Conservation (phyloP, 2,888 invertebrate genomes). For the Pheosia gnoma region DNA sequence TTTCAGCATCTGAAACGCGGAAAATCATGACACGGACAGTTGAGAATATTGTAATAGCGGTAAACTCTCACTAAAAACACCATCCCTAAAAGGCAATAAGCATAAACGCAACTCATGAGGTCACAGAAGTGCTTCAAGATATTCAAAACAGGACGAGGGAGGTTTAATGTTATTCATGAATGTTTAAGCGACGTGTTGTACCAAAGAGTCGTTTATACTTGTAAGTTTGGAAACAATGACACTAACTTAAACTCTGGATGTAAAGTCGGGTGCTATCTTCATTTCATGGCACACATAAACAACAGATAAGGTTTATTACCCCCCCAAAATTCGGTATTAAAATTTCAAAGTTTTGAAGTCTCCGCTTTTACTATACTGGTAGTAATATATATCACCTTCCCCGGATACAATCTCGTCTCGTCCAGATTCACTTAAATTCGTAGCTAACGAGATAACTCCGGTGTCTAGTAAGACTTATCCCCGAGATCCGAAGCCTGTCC, state of each 20-base stretch:
- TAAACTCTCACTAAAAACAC: constrained; percentile 47
- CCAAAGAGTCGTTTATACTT: constrained; percentile 78
- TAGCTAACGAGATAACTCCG: constrained; percentile 58
- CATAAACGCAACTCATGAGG: constrained; percentile 67
- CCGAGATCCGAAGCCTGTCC: constrained; percentile 52
- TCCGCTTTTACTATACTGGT: constrained; percentile 58
- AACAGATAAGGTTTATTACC: constrained; percentile 69
- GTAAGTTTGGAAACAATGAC: constrained; percentile 81
- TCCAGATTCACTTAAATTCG: constrained; percentile 63
- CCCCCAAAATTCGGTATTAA: constrained; percentile 63
- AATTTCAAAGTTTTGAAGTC: constrained; percentile 63
- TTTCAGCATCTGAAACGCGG: constrained; percentile 55
- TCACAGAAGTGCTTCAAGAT: constrained; percentile 52
- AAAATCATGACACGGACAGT: constrained; percentile 49
- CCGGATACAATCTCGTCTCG: constrained; percentile 54
- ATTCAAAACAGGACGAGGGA: constrained; percentile 71
- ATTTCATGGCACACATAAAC: constrained; percentile 75
- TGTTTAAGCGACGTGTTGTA: constrained; percentile 72
- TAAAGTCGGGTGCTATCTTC: constrained; percentile 73
- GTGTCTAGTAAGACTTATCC: constrained; percentile 49
- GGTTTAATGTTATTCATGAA: constrained; percentile 80
- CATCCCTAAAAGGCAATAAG: constrained; percentile 65
- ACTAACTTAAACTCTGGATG: constrained; percentile 78
- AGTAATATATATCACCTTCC: constrained; percentile 53
- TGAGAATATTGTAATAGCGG: constrained; percentile 59